phyloP scores from a whole-genome alignment of 2,797 vertebrate species.

The Amniataba percoides region DNA sequence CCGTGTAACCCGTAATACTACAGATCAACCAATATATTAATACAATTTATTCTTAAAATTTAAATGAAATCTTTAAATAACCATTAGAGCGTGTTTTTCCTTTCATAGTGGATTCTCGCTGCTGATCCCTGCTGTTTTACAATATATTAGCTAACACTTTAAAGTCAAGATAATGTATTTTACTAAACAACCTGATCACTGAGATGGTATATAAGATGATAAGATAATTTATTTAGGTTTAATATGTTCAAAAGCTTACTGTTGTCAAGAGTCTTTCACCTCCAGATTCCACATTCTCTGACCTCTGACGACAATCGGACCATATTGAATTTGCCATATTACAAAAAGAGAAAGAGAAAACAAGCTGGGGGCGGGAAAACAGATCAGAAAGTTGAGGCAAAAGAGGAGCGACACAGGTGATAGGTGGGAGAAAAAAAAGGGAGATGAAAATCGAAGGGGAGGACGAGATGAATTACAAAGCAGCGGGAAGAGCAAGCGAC shows the following conservation, averaged over 20 bases:
- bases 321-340: not conserved
- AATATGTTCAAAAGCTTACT: not conserved
- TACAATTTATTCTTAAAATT: not conserved
- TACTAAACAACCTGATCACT: not conserved
- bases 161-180: not conserved
- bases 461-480: constrained; percentile 21
- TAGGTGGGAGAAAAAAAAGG: constrained; percentile 9
- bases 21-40: not conserved
- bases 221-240: not conserved
- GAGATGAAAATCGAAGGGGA: not conserved
- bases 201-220: not conserved
- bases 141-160: not conserved
- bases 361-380: too few relatives aligned
- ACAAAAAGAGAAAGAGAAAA: constrained; percentile 6
- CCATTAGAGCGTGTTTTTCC: too few relatives aligned
- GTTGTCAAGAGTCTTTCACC: not conserved
- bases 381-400: too few relatives aligned
- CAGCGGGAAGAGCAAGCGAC: not conserved
- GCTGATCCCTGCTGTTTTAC: not conserved
- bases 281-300: not conserved
- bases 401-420: not conserved
- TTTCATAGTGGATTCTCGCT: too few relatives aligned
- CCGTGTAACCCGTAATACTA: not conserved
- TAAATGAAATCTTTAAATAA: too few relatives aligned
- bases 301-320: not conserved